Evolutionary conservation across 2,888 invertebrate genomes (phyloP).

Genomic region (Endomychus coccineus): DNA sequence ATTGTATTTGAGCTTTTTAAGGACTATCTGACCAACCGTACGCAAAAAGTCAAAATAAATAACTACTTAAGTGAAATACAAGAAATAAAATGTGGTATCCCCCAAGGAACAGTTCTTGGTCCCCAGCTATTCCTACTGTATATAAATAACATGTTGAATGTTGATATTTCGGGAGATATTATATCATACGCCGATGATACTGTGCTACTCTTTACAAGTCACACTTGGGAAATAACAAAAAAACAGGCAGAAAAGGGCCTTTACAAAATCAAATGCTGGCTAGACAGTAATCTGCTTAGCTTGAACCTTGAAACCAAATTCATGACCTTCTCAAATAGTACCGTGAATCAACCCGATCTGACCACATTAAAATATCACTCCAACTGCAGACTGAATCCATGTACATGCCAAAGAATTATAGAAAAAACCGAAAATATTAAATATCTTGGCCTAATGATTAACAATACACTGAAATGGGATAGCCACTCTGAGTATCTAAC

Average conservation of each 20-base stretch:
- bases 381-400: too few species aligned
- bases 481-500: too few species aligned
- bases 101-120: constrained; percentile 1
- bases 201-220: constrained; percentile 1
- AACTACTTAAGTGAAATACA: too few species aligned
- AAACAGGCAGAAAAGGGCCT: constrained; percentile 1
- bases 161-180: not conserved
- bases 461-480: too few species aligned
- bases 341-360: too few species aligned
- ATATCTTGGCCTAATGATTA: too few species aligned
- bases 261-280: not conserved
- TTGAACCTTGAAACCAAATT: not conserved
- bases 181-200: not conserved
- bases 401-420: too few species aligned
- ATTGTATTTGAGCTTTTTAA: too few species aligned
- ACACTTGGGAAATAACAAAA: not conserved
- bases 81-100: constrained; percentile 1
- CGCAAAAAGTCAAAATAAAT: too few species aligned
- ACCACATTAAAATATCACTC: too few species aligned
- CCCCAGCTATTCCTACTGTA: not conserved
- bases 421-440: too few species aligned
- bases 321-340: constrained; percentile 2
- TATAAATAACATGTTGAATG: constrained; percentile 1
- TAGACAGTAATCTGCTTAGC: not conserved
- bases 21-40: too few species aligned